These are phyloP conservation scores for Ecliptopera silaceata DNA, from an alignment of 2,888 invertebrate species.

Conservation along the genomic window DNA sequence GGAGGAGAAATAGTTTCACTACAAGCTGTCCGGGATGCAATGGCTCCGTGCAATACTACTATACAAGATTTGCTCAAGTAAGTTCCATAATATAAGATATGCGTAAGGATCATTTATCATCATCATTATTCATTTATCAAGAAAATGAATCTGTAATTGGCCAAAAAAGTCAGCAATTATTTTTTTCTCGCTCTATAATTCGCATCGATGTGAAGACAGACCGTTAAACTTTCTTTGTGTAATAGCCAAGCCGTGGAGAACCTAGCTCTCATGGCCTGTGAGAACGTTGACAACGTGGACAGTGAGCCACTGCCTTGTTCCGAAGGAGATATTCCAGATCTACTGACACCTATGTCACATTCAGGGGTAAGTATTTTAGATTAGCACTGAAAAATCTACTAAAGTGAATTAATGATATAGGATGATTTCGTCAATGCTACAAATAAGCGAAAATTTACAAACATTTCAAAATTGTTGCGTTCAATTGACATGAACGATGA, in stretches of 20 bases:
- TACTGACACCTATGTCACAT: conserved; percentile 74
- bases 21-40: conserved; percentile 73
- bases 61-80: conserved; percentile 75
- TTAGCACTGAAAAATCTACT: neutral
- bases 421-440: too few relatives aligned
- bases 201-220: too few relatives aligned
- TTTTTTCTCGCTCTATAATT: too few relatives aligned
- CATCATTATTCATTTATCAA: too few relatives aligned
- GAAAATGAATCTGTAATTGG: too few relatives aligned
- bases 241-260: conserved; percentile 73
- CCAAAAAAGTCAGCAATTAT: too few relatives aligned
- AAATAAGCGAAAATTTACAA: too few relatives aligned
- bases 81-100: too few relatives aligned
- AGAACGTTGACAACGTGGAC: conserved; percentile 68
- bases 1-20: conserved; percentile 63
- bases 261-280: conserved; percentile 71
- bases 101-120: too few relatives aligned
- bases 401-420: too few relatives aligned
- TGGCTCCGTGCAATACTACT: conserved; percentile 65
- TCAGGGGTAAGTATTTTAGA: conserved; percentile 61
- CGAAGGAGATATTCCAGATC: conserved; percentile 67
- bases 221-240: conserved; percentile 1
- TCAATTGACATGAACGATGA: too few relatives aligned
- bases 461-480: too few relatives aligned
- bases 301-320: conserved; percentile 58